phyloP scores from a whole-genome alignment of 2,113 vertebrate species.

The Anguilla japonica region DNA sequence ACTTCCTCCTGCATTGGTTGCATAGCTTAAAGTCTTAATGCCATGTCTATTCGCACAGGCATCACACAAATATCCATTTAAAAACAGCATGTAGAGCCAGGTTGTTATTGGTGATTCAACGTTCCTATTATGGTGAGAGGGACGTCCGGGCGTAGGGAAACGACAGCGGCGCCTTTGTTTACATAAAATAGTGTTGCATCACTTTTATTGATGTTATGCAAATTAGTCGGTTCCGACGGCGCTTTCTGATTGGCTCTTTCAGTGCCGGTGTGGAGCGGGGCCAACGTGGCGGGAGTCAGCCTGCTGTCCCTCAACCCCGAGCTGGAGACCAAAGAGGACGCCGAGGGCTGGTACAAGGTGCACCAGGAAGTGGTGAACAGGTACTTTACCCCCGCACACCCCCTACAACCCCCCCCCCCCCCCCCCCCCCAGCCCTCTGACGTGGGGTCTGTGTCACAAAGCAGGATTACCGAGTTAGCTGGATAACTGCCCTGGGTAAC shows the following conservation, averaged over 20 bases:
- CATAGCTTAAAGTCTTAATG: neutral
- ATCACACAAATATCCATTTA: neutral
- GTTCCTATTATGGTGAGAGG: too few relatives aligned
- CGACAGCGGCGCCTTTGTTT: too few relatives aligned
- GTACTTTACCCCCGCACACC: constrained; percentile 17
- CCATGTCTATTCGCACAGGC: neutral
- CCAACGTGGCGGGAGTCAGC: constrained; percentile 52
- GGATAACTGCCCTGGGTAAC: neutral
- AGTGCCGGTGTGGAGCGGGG: constrained; percentile 54
- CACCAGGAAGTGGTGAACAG: constrained; percentile 46
- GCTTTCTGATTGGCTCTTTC: constrained; percentile 1
- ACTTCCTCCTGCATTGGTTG: too few relatives aligned
- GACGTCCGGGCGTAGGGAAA: too few relatives aligned
- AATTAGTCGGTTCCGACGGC: neutral
- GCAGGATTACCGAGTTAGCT: too few relatives aligned
- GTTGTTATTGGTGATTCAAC: too few relatives aligned
- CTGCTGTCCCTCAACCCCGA: constrained; percentile 44
- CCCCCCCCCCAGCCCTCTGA: too few relatives aligned
- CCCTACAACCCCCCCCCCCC: neutral
- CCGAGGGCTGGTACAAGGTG: constrained; percentile 45
- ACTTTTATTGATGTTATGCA: neutral
- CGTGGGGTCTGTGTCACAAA: too few relatives aligned
- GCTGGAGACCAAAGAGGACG: constrained; percentile 37
- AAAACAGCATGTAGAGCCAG: too few relatives aligned
- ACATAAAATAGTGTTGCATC: too few relatives aligned